Conservation (phyloP, 2,113 vertebrate species). For the Elgaria multicarinata region DNA sequence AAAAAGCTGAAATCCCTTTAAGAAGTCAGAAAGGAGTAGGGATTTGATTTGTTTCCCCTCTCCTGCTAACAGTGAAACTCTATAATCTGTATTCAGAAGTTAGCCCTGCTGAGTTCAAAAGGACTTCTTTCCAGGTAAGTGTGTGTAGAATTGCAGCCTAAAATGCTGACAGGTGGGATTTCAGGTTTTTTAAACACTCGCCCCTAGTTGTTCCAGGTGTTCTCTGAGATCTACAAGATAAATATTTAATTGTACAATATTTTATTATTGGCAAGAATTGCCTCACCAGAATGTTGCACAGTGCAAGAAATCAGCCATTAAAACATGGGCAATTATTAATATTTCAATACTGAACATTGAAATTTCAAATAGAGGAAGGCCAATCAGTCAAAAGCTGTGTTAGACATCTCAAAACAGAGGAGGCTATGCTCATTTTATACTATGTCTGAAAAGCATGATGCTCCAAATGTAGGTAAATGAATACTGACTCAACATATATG, state of each 20-base stretch:
- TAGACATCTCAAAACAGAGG: slow-evolving; percentile 41
- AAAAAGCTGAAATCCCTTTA: not conserved
- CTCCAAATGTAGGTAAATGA: slow-evolving; percentile 6
- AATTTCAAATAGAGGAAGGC: slow-evolving; percentile 53
- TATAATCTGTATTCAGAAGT: not conserved
- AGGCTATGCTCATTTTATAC: slow-evolving; percentile 39
- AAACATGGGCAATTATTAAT: slow-evolving; percentile 73
- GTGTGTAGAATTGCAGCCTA: not conserved
- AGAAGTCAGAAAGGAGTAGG: not conserved
- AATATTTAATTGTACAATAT: not conserved
- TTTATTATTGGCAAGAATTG: slow-evolving; percentile 25
- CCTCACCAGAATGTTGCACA: slow-evolving; percentile 15
- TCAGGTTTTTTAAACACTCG: not conserved
- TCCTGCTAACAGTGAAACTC: not conserved
- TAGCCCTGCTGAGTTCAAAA: not conserved
- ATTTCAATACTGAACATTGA: slow-evolving; percentile 75
- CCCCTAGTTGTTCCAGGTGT: not conserved
- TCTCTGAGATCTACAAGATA: not conserved
- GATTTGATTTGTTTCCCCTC: not conserved
- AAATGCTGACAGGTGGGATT: not conserved
- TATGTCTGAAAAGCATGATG: slow-evolving; percentile 38
- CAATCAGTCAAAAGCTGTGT: slow-evolving; percentile 10
- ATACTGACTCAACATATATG: slow-evolving; percentile 21
- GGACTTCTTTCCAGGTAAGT: not conserved
- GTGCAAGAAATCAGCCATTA: slow-evolving; percentile 70